Conservation (phyloP, 1,140 invertebrate species). For the Brachionus asplanchnoidis region DNA sequence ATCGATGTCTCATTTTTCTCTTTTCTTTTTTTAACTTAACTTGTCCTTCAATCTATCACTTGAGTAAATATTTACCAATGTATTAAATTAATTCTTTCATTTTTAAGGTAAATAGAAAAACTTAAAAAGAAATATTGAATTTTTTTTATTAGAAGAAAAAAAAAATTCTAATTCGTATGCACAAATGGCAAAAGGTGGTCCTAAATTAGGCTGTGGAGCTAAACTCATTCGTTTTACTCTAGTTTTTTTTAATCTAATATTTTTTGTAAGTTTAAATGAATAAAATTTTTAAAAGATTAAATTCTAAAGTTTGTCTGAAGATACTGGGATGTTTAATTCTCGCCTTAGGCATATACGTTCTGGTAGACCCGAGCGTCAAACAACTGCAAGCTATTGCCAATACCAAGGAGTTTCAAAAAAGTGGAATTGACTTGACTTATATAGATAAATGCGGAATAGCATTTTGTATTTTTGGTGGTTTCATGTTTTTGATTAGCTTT, state of each 20-base stretch:
- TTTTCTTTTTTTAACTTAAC: neutral
- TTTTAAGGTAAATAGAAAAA: neutral
- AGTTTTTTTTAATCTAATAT: conserved; percentile 24
- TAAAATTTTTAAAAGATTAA: neutral
- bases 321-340: neutral
- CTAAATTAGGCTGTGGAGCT: neutral
- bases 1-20: neutral
- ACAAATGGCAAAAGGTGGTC: conserved; percentile 24
- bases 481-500: conserved; percentile 34
- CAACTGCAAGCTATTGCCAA: neutral
- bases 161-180: neutral
- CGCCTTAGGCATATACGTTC: neutral
- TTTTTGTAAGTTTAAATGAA: neutral
- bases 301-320: neutral
- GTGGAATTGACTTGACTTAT: neutral
- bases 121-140: neutral
- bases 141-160: neutral
- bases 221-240: neutral
- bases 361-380: neutral
- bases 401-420: neutral
- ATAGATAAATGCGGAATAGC: conserved; percentile 19
- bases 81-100: conserved; percentile 24
- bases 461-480: neutral
- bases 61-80: conserved; percentile 13
- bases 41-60: conserved; percentile 21